Percentiles rank a stretch among this genome's conserved stretches.
phyloP scores from a whole-genome alignment of 2,797 vertebrate species.

The Cynodonichthys magdalenae region DNA sequence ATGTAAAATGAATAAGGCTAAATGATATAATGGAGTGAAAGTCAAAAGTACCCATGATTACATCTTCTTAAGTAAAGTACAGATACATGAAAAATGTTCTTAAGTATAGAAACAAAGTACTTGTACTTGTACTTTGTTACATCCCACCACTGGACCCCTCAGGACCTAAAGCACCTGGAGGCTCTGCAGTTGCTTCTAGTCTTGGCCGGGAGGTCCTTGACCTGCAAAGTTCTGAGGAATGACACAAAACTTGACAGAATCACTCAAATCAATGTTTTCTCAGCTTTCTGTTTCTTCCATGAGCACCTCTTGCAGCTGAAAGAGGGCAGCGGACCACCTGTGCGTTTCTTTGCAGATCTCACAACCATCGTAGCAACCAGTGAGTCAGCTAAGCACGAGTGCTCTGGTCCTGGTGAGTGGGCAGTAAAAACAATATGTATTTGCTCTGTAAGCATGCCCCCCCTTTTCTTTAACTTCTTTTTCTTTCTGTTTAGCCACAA shows the following conservation, averaged over 20 bases:
- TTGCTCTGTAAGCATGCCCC: slow-evolving; percentile 58
- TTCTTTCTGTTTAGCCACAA: slow-evolving; percentile 54
- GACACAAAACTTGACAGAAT: slow-evolving; percentile 3
- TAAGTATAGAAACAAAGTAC: too few relatives aligned
- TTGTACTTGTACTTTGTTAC: too few relatives aligned
- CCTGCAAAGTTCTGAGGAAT: neutral
- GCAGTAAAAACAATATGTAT: slow-evolving; percentile 69
- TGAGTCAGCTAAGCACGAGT: slow-evolving; percentile 54
- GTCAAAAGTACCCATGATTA: too few relatives aligned
- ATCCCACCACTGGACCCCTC: too few relatives aligned
- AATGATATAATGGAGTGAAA: too few relatives aligned
- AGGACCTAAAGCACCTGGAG: too few relatives aligned
- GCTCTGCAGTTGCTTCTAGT: too few relatives aligned
- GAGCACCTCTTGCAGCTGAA: slow-evolving; percentile 21
- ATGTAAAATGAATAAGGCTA: too few relatives aligned
- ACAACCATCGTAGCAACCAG: slow-evolving; percentile 23
- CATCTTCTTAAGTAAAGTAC: too few relatives aligned
- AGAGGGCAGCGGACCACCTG: slow-evolving; percentile 55
- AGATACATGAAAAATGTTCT: too few relatives aligned
- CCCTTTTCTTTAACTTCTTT: slow-evolving; percentile 7
- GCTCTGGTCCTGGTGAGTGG: slow-evolving; percentile 53
- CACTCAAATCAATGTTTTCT: slow-evolving; percentile 31
- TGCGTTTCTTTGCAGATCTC: slow-evolving; percentile 16
- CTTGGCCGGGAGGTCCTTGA: too few relatives aligned
- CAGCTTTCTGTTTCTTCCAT: slow-evolving; percentile 27